These are phyloP conservation scores for Charaxes varanes DNA, from an alignment of 1,140 invertebrate species.

Conservation along the genomic window DNA sequence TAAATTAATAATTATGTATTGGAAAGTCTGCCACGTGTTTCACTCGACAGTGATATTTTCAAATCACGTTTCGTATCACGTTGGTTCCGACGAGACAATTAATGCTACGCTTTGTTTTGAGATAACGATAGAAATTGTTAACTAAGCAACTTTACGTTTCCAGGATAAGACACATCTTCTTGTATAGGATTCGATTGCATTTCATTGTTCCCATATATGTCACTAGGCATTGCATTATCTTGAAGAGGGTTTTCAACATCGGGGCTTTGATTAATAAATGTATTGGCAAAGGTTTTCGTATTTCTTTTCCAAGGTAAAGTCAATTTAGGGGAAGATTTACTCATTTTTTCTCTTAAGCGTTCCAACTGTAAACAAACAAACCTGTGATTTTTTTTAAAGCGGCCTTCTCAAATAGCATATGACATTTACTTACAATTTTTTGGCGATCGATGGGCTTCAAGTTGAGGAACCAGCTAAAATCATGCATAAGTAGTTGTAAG, in stretches of 20 bases:
- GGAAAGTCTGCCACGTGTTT: too few species aligned
- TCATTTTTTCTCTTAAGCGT: slow-evolving; percentile 26
- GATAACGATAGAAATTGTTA: too few species aligned
- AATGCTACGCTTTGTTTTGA: too few species aligned
- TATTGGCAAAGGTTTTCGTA: slow-evolving; percentile 15
- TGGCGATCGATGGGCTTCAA: slow-evolving; percentile 10
- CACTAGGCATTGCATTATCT: slow-evolving; percentile 9
- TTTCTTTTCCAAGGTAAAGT: slow-evolving; percentile 16
- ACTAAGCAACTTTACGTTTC: too few species aligned
- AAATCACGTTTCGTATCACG: too few species aligned
- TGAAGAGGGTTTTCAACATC: slow-evolving; percentile 9
- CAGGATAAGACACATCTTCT: too few species aligned
- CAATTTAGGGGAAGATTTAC: slow-evolving; percentile 7
- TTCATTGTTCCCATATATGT: slow-evolving; percentile 9
- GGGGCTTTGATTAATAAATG: slow-evolving; percentile 9
- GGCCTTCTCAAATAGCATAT: background rate
- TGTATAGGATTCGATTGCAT: too few species aligned
- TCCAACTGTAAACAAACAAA: slow-evolving; percentile 27
- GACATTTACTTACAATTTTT: slow-evolving; percentile 25
- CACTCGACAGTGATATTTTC: too few species aligned
- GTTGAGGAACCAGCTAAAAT: too few species aligned
- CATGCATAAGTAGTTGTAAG: too few species aligned
- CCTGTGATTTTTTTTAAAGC: background rate
- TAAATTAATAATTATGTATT: too few species aligned
- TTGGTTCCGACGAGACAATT: too few species aligned